These are phyloP conservation scores for Eulemur rufifrons DNA, from an alignment of 2,113 vertebrate genomes.

Conservation along the genomic window DNA sequence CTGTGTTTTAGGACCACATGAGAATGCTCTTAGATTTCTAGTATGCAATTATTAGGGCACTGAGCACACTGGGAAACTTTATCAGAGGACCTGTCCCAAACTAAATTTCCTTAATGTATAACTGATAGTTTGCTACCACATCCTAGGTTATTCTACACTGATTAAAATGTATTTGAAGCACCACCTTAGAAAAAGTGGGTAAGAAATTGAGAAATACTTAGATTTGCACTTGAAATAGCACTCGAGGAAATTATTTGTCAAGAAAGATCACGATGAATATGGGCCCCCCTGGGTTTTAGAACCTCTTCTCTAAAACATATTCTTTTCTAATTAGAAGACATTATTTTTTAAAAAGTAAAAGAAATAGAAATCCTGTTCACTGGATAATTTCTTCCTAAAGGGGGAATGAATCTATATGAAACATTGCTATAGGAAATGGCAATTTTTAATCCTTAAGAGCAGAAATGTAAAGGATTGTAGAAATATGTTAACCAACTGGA, in stretches of 20 bases:
- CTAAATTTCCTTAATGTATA: not conserved
- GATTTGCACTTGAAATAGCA: slow-evolving; percentile 5
- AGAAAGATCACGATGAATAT: not conserved
- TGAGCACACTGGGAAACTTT: not conserved
- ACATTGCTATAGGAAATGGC: not conserved
- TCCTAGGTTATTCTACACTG: not conserved
- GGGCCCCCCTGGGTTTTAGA: not conserved
- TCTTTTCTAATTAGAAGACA: not conserved
- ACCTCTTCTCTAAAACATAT: not conserved
- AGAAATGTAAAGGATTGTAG: not conserved
- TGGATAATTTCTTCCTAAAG: not conserved
- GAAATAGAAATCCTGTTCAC: not conserved
- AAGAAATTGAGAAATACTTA: slow-evolving; percentile 18
- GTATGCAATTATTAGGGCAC: not conserved
- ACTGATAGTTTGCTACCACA: not conserved
- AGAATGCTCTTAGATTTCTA: not conserved
- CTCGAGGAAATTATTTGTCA: slow-evolving; percentile 22
- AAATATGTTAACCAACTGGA: not conserved
- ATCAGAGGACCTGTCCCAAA: not conserved
- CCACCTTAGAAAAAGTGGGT: not conserved
- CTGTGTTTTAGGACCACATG: not conserved
- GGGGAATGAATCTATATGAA: not conserved
- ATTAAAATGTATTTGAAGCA: slow-evolving; percentile 38
- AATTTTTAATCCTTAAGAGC: not conserved
- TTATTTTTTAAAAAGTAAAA: slow-evolving; percentile 15